Evolutionary conservation across 2,113 vertebrate species (phyloP), one percentile per base, ranked within the genome.

Genomic region (Etheostoma spectabile): DNA sequence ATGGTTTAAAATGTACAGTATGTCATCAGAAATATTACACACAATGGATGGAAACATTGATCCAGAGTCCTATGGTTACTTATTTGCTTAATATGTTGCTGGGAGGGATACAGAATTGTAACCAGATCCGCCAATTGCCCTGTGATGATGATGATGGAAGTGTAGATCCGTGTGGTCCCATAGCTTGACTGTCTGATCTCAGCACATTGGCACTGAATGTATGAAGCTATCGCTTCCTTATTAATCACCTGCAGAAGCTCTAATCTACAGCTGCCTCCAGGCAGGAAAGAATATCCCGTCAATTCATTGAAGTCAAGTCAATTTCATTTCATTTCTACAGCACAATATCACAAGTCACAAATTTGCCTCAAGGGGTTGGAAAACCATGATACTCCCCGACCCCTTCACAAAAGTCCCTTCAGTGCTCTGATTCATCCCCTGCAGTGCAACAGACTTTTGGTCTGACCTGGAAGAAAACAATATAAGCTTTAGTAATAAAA

Each of bases 291-390:
- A 55, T 49, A 76, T 49, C 12, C 45, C n/a, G 21, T 61, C 22
- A n/a, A n/a, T 21, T 53, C 19, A 53, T 42, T 42, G 11, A 42
- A 53, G 51, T 53, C 51, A 12, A 67, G 19, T 68, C 49, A 35
- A 18, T 35, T 52, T 11, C 19, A 18, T 35, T 52, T 5, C 12
- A 63, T 22, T 63, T 42, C 22, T 35, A 60, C 8, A 63, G 61
- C 35, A n/a, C 12, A 6, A 45, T 27, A 27, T 27, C 22, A 27
- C n/a, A 64, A 64, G 24, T 48, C 42, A 65, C 63, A 49, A 18
- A 48, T 66, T 48, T 66, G 45, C 63, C 24, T 48, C n/a, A 46
- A 18, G 62, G 51, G 63, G 66, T 52, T 49, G 66, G 46, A 70
- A 48, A 70, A 30, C 48, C 4, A 48, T 1, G 8, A 42, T 35